Evolutionary conservation across 2,797 vertebrate genomes (phyloP).

Genomic region (Nyctalus aviator): DNA sequence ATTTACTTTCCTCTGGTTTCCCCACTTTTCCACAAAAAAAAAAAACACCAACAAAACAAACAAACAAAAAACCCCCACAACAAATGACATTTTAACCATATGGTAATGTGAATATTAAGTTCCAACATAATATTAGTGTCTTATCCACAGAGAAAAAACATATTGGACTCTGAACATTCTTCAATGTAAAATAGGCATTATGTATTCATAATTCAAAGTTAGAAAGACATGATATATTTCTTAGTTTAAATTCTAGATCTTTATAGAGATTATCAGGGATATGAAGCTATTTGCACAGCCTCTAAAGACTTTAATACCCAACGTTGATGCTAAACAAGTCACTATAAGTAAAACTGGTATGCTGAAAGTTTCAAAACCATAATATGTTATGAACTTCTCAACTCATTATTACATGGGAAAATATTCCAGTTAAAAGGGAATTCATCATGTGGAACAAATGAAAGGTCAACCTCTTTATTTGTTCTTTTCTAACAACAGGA

Average conservation of each 20-base stretch:
- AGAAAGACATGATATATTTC: not conserved
- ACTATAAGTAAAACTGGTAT: constrained; percentile 31
- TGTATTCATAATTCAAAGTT: not conserved
- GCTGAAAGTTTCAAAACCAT: constrained; percentile 30
- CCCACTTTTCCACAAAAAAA: not conserved
- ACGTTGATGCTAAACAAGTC: constrained; percentile 24
- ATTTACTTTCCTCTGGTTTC: not conserved
- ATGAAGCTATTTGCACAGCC: constrained; percentile 10
- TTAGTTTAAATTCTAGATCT: constrained; percentile 12
- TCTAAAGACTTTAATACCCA: not conserved
- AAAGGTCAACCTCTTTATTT: not conserved
- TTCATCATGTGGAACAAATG: not conserved
- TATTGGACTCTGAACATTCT: not conserved
- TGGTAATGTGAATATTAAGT: not conserved
- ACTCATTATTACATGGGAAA: not conserved
- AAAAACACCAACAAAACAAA: no score
- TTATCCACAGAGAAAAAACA: not conserved
- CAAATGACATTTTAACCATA: not conserved
- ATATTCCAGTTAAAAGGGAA: not conserved
- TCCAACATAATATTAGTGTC: not conserved
- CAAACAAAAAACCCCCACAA: not conserved
- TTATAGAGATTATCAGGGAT: not conserved
- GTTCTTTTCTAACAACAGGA: not conserved
- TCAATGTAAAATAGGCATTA: constrained; percentile 4
- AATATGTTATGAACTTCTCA: constrained; percentile 47